Conservation (phyloP, 2,797 vertebrate genomes). For the Tolypeutes matacus region DNA sequence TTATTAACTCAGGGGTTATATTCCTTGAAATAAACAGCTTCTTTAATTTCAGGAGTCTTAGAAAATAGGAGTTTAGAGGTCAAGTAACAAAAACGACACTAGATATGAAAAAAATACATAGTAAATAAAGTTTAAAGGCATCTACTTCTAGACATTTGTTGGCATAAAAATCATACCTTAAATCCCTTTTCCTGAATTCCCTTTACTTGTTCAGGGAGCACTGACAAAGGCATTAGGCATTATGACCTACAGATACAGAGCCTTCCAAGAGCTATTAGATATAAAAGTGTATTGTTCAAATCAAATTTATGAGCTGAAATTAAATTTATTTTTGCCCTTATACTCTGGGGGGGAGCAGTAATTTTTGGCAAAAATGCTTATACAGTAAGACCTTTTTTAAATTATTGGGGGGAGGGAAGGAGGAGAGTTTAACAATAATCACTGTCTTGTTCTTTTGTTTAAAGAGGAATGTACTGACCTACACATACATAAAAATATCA, state of each 20-base stretch:
- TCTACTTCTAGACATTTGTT: constrained; percentile 19
- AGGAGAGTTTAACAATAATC: constrained; percentile 48
- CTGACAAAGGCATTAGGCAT: background rate
- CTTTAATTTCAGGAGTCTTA: background rate
- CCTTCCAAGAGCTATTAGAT: background rate
- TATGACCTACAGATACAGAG: background rate
- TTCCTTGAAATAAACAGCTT: background rate
- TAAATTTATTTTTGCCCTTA: constrained; percentile 52
- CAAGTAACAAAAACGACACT: constrained; percentile 18
- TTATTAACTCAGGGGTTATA: background rate
- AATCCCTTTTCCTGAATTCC: constrained; percentile 28
- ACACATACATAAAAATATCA: constrained; percentile 49
- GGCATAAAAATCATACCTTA: constrained; percentile 1
- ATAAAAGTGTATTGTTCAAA: constrained; percentile 14
- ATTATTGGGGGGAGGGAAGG: background rate
- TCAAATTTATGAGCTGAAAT: constrained; percentile 53
- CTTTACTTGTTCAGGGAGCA: background rate
- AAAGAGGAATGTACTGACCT: constrained; percentile 57
- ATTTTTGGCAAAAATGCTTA: constrained; percentile 62
- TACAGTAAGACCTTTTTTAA: constrained; percentile 64
- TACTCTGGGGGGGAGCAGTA: background rate
- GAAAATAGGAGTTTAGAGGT: constrained; percentile 5
- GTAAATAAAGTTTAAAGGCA: constrained; percentile 36
- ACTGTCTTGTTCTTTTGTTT: constrained; percentile 71
- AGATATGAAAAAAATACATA: background rate